Percentiles rank a stretch among this genome's conserved stretches.
phyloP scores from a whole-genome alignment of 2,888 invertebrate genomes.

The Andrena praecox region DNA sequence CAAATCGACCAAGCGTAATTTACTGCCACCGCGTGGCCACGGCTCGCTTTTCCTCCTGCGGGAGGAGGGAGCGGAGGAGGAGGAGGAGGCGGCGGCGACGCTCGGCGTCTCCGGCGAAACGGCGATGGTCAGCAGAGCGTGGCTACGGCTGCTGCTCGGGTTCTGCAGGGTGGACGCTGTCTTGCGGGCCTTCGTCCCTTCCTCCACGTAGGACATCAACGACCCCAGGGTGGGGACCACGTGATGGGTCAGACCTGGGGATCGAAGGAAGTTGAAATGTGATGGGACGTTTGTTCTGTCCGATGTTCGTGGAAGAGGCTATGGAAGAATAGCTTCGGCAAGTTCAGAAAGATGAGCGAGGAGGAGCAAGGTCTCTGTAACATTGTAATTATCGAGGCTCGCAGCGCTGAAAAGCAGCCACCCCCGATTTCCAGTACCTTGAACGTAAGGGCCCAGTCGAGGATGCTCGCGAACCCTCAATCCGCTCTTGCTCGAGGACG shows the following conservation, averaged over 20 bases:
- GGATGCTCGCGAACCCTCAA: constrained; percentile 93
- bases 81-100: constrained; percentile 27
- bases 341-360: too few relatives aligned
- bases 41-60: constrained; percentile 80
- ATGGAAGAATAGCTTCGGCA: neutral
- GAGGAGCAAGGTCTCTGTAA: neutral
- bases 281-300: neutral
- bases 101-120: constrained; percentile 86
- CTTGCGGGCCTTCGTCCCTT: constrained; percentile 88
- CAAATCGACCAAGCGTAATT: constrained; percentile 88
- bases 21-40: constrained; percentile 86
- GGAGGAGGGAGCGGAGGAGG: constrained; percentile 5
- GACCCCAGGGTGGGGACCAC: constrained; percentile 86
- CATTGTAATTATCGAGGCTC: constrained; percentile 27
- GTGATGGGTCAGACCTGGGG: constrained; percentile 88
- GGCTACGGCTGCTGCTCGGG: constrained; percentile 90
- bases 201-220: constrained; percentile 87
- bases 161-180: constrained; percentile 91
- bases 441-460: constrained; percentile 91
- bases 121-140: constrained; percentile 90
- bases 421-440: constrained; percentile 86
- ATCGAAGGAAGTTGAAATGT: neutral
- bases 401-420: neutral
- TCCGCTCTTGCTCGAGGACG: constrained; percentile 81
- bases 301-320: neutral